These are phyloP conservation scores for Trachurus trachurus DNA, from an alignment of 2,797 vertebrate species.

Conservation along the genomic window DNA sequence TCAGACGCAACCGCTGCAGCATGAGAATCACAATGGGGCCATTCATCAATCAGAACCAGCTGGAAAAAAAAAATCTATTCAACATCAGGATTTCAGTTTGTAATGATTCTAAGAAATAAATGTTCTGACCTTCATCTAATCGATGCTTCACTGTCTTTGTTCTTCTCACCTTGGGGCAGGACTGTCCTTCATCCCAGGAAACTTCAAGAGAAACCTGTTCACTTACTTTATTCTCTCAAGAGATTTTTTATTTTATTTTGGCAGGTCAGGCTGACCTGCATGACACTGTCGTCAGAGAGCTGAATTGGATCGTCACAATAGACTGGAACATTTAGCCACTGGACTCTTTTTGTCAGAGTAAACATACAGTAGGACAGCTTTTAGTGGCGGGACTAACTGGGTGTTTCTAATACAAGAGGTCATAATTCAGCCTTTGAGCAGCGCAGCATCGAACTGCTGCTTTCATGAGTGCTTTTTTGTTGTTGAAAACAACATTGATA, in stretches of 20 bases:
- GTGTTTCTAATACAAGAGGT: no score
- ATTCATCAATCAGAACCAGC: slow-evolving; percentile 61
- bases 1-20: slow-evolving; percentile 16
- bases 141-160: slow-evolving; percentile 30
- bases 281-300: no score
- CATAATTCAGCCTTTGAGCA: no score
- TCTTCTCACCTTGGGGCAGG: slow-evolving; percentile 35
- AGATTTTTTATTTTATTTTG: not conserved
- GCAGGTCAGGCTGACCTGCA: not conserved
- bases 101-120: slow-evolving; percentile 62
- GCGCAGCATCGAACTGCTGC: no score
- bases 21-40: slow-evolving; percentile 27
- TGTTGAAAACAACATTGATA: no score
- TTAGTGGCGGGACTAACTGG: no score
- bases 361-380: no score
- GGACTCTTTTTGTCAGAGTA: no score
- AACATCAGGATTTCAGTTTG: slow-evolving; percentile 31
- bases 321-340: no score
- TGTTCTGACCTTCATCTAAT: slow-evolving; percentile 59
- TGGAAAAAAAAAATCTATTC: slow-evolving; percentile 40
- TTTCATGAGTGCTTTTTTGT: no score
- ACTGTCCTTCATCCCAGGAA: not conserved
- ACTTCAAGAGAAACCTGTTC: not conserved
- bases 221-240: not conserved
- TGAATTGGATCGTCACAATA: no score